Conservation (phyloP, 2,888 invertebrate species). For the Frankliniella fusca region DNA sequence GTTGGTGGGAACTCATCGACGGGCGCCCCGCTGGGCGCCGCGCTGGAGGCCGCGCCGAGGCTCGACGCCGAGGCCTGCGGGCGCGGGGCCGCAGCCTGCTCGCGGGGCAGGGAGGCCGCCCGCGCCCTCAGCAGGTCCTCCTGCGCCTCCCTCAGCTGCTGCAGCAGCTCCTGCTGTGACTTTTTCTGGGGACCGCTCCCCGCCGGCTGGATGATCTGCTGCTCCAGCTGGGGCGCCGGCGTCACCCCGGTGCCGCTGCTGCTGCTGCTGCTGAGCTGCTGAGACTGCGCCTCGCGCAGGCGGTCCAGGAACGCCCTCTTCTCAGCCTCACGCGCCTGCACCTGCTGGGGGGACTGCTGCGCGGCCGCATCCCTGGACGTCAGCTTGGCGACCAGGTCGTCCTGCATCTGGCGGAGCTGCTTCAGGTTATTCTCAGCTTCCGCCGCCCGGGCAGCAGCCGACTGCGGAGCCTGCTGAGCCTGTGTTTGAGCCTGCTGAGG, state of each 20-base stretch:
- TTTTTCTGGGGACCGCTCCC: background rate
- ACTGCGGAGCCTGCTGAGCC: no score
- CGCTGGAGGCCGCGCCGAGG: slow-evolving; percentile 42
- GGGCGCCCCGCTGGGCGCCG: slow-evolving; percentile 50
- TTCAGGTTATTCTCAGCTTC: no score
- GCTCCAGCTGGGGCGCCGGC: background rate
- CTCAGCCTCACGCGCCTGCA: no score
- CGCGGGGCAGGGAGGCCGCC: slow-evolving; percentile 45
- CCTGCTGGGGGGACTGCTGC: no score
- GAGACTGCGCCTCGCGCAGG: no score
- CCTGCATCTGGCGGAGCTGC: no score
- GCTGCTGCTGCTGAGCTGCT: no score
- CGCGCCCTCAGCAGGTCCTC: background rate
- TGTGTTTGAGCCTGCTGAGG: no score
- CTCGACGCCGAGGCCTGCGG: slow-evolving; percentile 41
- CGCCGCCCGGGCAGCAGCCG: no score
- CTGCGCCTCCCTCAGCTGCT: background rate
- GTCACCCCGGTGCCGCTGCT: no score
- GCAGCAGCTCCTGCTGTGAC: background rate
- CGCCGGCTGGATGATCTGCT: background rate
- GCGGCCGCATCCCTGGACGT: background rate
- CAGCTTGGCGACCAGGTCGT: background rate
- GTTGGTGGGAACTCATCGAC: slow-evolving; percentile 54
- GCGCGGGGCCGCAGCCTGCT: slow-evolving; percentile 39
- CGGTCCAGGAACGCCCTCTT: no score